A percentile compares a stretch with the other conserved stretches of the same genome.
phyloP scores from a whole-genome alignment of 2,113 vertebrate species.

The Myrmophylax atrothorax region DNA sequence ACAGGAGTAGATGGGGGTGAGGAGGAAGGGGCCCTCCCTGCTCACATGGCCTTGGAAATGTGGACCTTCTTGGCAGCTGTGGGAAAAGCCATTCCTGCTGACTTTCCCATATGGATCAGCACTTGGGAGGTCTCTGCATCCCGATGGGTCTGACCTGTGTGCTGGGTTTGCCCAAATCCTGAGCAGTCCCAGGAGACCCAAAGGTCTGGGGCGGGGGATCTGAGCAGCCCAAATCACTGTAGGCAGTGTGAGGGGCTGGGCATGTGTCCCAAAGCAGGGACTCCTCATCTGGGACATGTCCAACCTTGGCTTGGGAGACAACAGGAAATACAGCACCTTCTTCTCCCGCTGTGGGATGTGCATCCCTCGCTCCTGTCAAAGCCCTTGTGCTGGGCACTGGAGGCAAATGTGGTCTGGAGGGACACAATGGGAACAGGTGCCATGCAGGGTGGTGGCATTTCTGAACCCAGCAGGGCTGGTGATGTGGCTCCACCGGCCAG shows the following conservation, averaged over 20 bases:
- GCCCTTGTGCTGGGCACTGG: accelerated
- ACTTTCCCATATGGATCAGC: accelerated
- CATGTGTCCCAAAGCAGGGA: accelerated
- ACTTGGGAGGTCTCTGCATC: neutral
- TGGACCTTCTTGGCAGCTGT: neutral
- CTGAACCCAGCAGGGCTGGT: neutral
- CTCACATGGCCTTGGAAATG: neutral
- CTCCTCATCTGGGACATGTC: accelerated
- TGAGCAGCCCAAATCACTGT: neutral
- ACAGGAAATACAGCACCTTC: neutral
- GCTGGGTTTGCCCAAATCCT: accelerated
- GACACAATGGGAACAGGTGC: accelerated
- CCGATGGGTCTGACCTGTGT: accelerated
- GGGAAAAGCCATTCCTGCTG: neutral
- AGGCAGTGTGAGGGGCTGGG: accelerated
- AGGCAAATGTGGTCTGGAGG: accelerated
- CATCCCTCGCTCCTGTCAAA: neutral
- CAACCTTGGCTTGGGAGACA: neutral
- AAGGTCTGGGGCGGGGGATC: accelerated
- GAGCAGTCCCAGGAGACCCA: neutral
- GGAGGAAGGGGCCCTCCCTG: neutral
- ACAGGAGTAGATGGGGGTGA: neutral
- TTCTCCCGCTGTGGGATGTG: accelerated
- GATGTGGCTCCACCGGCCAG: neutral
- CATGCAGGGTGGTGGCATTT: neutral